phyloP scores from a whole-genome alignment of 2,797 vertebrate species.

The Oreonectes daqikongensis region DNA sequence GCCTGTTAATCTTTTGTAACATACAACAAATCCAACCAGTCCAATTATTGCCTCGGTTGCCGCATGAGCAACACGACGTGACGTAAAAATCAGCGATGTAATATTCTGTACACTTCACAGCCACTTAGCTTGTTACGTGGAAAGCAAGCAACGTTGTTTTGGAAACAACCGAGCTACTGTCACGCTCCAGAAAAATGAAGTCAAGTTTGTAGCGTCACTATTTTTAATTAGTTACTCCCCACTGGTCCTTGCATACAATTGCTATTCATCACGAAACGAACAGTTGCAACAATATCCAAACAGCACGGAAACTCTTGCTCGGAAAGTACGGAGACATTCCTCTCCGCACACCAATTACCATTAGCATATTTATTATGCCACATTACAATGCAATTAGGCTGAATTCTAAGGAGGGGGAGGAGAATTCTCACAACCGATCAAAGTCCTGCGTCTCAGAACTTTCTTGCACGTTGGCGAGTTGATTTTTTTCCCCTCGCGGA shows the following conservation, averaged over 20 bases:
- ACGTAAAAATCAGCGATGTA: neutral
- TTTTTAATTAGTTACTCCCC: slow-evolving; percentile 22
- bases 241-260: slow-evolving; percentile 13
- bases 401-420: slow-evolving; percentile 29
- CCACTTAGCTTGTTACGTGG: neutral
- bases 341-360: slow-evolving; percentile 27
- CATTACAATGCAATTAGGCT: slow-evolving; percentile 43
- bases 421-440: slow-evolving; percentile 26
- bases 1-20: no score
- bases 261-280: slow-evolving; percentile 27
- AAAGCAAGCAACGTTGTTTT: neutral
- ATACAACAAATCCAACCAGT: no score
- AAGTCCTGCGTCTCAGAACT: slow-evolving; percentile 2
- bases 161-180: neutral
- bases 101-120: neutral
- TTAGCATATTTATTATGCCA: slow-evolving; percentile 37
- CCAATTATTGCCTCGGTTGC: neutral
- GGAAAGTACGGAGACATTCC: slow-evolving; percentile 23
- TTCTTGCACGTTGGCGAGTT: neutral
- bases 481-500: slow-evolving; percentile 5
- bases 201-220: slow-evolving; percentile 1
- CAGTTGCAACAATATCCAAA: slow-evolving; percentile 26
- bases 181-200: neutral
- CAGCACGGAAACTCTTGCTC: slow-evolving; percentile 12
- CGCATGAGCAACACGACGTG: neutral